Conservation (phyloP, 2,888 invertebrate species). For the Drosophila nr. perissopoda region DNA sequence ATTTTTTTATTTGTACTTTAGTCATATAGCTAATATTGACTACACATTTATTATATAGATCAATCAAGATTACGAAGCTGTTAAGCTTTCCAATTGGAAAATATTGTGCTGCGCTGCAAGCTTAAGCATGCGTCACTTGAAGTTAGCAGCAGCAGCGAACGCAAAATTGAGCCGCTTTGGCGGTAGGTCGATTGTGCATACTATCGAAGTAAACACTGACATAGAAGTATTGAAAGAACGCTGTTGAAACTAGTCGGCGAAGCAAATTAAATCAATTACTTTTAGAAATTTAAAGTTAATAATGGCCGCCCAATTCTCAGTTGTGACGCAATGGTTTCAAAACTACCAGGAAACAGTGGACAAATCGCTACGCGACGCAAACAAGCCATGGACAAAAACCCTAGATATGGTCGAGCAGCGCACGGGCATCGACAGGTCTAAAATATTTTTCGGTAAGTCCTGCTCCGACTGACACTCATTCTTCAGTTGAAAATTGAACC, state of each 20-base stretch:
- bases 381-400: conserved; percentile 90
- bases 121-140: conserved; percentile 6
- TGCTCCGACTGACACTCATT: not conserved
- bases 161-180: conserved; percentile 21
- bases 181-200: conserved; percentile 27
- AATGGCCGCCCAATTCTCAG: conserved; percentile 59
- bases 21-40: not conserved
- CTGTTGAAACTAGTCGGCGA: conserved; percentile 41
- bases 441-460: conserved; percentile 91
- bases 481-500: not conserved
- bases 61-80: not conserved
- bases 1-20: conserved; percentile 3
- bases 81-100: not conserved
- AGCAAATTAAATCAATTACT: conserved; percentile 51
- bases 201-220: conserved; percentile 2
- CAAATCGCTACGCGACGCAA: conserved; percentile 88
- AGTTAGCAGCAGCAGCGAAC: conserved; percentile 17
- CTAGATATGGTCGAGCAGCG: conserved; percentile 89
- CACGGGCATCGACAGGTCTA: conserved; percentile 90
- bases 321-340: conserved; percentile 79
- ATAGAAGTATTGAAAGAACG: conserved; percentile 17
- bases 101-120: not conserved
- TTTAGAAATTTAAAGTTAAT: conserved; percentile 37
- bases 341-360: conserved; percentile 88
- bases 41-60: not conserved